phyloP scores from a whole-genome alignment of 2,797 vertebrate species.

The Adelosebastes latens region DNA sequence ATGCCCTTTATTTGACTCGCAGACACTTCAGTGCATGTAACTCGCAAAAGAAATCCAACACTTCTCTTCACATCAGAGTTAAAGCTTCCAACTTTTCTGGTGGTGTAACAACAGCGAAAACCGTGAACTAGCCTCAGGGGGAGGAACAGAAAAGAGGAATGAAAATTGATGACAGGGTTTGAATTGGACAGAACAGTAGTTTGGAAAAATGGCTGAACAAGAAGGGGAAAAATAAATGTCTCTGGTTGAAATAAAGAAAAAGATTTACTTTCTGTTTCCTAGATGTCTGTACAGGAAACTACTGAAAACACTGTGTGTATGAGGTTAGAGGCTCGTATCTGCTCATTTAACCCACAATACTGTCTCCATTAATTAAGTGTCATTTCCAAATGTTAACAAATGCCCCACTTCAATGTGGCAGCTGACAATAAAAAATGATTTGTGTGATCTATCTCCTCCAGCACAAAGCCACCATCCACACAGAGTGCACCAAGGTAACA shows the following conservation, averaged over 20 bases:
- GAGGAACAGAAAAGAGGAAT: not conserved
- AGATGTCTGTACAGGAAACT: not conserved
- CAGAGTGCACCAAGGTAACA: conserved; percentile 59
- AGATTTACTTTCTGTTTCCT: not conserved
- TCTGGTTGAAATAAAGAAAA: not conserved
- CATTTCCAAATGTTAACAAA: conserved; percentile 71
- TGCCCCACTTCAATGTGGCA: conserved; percentile 47
- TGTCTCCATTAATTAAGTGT: conserved; percentile 60
- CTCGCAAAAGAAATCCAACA: not conserved
- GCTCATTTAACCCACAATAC: conserved; percentile 39
- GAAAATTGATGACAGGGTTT: not conserved
- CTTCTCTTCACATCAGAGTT: not conserved
- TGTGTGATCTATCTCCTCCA: conserved; percentile 57
- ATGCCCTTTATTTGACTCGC: conserved; percentile 21
- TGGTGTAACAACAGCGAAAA: not conserved
- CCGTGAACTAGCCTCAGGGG: not conserved
- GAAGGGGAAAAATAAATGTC: not conserved
- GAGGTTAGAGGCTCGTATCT: conserved; percentile 16
- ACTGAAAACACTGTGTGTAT: not conserved
- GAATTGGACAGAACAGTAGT: not conserved
- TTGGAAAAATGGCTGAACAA: not conserved
- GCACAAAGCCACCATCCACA: conserved; percentile 38
- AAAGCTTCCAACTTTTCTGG: not conserved
- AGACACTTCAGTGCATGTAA: not conserved
- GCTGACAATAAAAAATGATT: conserved; percentile 72